These are phyloP conservation scores for Marmota flaviventris DNA, from an alignment of 2,113 vertebrate genomes.

Conservation along the genomic window DNA sequence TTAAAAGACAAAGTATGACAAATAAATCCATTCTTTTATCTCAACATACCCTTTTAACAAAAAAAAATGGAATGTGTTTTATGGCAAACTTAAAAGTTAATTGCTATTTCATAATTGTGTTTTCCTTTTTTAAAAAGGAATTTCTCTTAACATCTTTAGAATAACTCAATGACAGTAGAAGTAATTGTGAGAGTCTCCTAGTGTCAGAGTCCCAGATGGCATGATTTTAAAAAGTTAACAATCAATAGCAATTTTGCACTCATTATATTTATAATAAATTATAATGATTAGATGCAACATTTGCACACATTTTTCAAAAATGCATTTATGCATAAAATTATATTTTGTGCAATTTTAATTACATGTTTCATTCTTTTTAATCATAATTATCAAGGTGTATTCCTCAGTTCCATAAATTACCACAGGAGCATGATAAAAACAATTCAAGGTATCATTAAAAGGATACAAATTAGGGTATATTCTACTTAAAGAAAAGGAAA, in stretches of 20 bases:
- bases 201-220: conserved; percentile 62
- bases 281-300: conserved; percentile 67
- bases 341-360: conserved; percentile 73
- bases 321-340: conserved; percentile 68
- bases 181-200: neutral
- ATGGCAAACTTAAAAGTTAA: conserved; percentile 60
- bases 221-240: conserved; percentile 40
- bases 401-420: conserved; percentile 37
- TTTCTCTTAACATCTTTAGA: conserved; percentile 22
- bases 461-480: neutral
- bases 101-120: conserved; percentile 12
- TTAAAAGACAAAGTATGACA: neutral
- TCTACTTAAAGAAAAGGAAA: neutral
- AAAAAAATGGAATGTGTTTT: neutral
- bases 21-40: conserved; percentile 17
- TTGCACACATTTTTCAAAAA: conserved; percentile 70
- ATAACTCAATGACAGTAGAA: conserved; percentile 43
- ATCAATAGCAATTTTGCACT: conserved; percentile 59
- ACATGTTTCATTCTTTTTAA: conserved; percentile 54
- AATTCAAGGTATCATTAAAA: neutral
- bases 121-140: conserved; percentile 52
- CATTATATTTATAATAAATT: conserved; percentile 63
- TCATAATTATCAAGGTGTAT: conserved; percentile 54
- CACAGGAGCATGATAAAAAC: conserved; percentile 9
- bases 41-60: neutral